Evolutionary conservation across 2,113 vertebrate genomes (phyloP), one percentile per base, ranked within the genome.

Genomic region (Dicerorhinus sumatrensis): DNA sequence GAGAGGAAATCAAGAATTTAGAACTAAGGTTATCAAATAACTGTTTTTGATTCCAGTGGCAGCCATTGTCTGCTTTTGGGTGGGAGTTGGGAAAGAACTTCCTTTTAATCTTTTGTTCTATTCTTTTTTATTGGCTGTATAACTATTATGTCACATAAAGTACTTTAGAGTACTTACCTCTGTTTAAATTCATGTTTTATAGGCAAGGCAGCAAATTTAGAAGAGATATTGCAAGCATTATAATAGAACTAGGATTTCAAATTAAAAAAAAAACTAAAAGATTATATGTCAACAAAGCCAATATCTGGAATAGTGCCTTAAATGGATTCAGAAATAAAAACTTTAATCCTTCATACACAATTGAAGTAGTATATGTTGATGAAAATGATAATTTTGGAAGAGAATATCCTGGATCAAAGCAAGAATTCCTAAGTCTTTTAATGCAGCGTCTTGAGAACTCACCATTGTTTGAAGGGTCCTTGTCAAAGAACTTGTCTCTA

Each of bases 271-370:
- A 98, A 98, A 65, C 98, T 92, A 98, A 98, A 97, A 98, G 83
- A 87, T 97, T 99, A 98, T 98, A 98, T 95, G 98, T 99, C 98
- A 98, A 97, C 29, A 94, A 98, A 91, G 98, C 98, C 39, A 97
- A 98, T 92, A 98, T 99, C 89, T 99, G 99, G 98, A 97, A 95
- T 25, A 99, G 99, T 60, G 99, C 99, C 79, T 96, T 99, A 96
- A 98, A 98, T 89, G 98, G 98, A 97, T 99, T 99, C 97, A 99
- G 98, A 82, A 99, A 98, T 96, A 92, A 97, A 29, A 98, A 98
- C 95, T 99, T 99, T 95, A 98, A 98, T 98, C 99, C 99, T 88
- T 98, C 98, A 42, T 98, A 97, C 56, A 91, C 98, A 42, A 99
- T 99, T 96, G 99, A 99, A 85, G 97, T 99, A 98, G 98, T 98